A percentile compares a stretch with the other conserved stretches of the same genome.
Evolutionary conservation across 2,113 vertebrate genomes (phyloP).

Genomic region (Dryoscopus gambensis): DNA sequence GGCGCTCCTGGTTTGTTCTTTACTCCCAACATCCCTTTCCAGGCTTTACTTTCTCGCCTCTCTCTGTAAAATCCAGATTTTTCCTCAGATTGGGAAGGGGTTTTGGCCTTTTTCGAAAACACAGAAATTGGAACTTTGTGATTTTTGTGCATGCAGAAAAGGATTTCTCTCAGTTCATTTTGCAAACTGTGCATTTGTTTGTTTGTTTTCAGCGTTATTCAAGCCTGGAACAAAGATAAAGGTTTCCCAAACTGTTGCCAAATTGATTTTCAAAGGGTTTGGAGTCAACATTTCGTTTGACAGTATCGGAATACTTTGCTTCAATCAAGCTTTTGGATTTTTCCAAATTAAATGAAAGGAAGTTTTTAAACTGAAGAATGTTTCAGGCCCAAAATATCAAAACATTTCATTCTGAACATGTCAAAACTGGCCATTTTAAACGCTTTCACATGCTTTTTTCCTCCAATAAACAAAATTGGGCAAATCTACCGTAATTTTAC

Average conservation of each 20-base stretch:
- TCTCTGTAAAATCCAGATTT: not conserved
- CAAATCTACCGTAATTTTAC: slow-evolving; percentile 10
- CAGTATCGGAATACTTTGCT: not conserved
- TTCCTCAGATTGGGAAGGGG: not conserved
- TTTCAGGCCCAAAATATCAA: slow-evolving; percentile 49
- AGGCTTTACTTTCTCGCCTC: not conserved
- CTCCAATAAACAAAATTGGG: slow-evolving; percentile 8
- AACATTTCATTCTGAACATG: slow-evolving; percentile 55
- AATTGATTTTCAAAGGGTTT: slow-evolving; percentile 53
- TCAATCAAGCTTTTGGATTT: slow-evolving; percentile 30
- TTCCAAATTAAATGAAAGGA: slow-evolving; percentile 33
- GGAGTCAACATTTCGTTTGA: slow-evolving; percentile 13
- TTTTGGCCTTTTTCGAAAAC: not conserved
- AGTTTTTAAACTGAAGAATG: slow-evolving; percentile 51
- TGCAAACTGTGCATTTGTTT: slow-evolving; percentile 27
- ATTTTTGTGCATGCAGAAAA: not conserved
- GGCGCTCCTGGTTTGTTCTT: not conserved
- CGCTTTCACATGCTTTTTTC: not conserved
- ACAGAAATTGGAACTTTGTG: not conserved
- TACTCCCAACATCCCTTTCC: not conserved
- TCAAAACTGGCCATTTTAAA: slow-evolving; percentile 59
- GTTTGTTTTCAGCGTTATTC: slow-evolving; percentile 28
- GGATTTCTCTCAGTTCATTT: not conserved
- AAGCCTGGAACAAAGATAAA: slow-evolving; percentile 39
- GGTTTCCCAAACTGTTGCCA: slow-evolving; percentile 51